Percentiles rank a stretch among this genome's conserved stretches.
phyloP scores from a whole-genome alignment of 1,140 invertebrate genomes.

The Prorops nasuta region DNA sequence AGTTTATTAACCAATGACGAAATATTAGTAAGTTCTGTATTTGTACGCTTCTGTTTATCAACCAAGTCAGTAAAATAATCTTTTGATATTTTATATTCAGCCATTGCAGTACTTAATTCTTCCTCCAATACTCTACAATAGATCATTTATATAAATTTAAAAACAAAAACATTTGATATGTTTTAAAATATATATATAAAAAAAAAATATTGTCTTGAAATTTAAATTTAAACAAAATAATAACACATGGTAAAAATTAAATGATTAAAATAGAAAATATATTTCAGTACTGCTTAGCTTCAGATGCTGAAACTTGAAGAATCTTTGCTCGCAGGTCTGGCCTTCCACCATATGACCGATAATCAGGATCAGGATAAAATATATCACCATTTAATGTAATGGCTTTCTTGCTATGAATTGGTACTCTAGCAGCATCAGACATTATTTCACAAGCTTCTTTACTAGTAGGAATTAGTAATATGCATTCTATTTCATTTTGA shows the following conservation, averaged over 20 bases:
- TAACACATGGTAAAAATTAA: not conserved
- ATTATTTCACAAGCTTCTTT: slow-evolving; percentile 65
- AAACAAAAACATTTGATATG: slow-evolving; percentile 1
- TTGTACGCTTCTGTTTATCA: slow-evolving; percentile 29
- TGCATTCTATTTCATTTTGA: slow-evolving; percentile 67
- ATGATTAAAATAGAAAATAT: not conserved
- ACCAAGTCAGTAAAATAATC: slow-evolving; percentile 14
- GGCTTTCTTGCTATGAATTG: slow-evolving; percentile 63
- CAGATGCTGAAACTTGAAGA: slow-evolving; percentile 65
- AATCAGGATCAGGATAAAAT: slow-evolving; percentile 68
- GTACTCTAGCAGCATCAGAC: slow-evolving; percentile 62
- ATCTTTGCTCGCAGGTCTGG: slow-evolving; percentile 49
- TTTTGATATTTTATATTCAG: slow-evolving; percentile 12
- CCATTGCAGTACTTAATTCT: slow-evolving; percentile 28
- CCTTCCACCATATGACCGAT: slow-evolving; percentile 62
- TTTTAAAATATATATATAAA: slow-evolving; percentile 12
- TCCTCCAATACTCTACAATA: slow-evolving; percentile 29
- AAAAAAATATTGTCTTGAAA: slow-evolving; percentile 6
- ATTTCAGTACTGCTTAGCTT: slow-evolving; percentile 59
- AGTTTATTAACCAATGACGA: slow-evolving; percentile 23
- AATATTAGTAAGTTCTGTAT: slow-evolving; percentile 25
- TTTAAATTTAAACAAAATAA: not conserved
- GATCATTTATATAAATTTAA: not conserved
- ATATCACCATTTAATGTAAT: slow-evolving; percentile 63
- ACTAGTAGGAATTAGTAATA: slow-evolving; percentile 67